Base-by-base conservation (phyloP, 2,113 vertebrate species). In the Dipodomys merriami region DNA sequence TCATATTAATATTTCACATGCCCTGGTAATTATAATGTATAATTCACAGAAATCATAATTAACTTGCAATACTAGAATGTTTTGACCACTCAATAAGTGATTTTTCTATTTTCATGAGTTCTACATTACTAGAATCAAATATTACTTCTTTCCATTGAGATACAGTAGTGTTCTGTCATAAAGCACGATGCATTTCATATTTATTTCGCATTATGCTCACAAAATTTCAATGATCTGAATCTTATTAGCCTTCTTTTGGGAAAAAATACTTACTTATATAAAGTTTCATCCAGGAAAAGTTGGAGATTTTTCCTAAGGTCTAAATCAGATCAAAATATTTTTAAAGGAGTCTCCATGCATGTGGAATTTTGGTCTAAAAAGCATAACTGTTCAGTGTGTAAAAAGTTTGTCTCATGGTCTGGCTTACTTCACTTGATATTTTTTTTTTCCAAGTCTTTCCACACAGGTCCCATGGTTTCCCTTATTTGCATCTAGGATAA, bases 11-110 rank as follows among this genome's bases (percentile, higher is more conserved):
- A 81, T 35, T 81, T 7, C 1, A 57, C 71, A 93, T 46, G 1
- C 22, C 35, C 83, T 81, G 68, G 19, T 91, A 86, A 92, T 91
- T 96, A 92, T 83, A 92, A 95, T 88, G 49, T 94, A 83, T 91
- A 92, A 88, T 89, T 94, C 83, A 78, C 15, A 82, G 11, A 78
- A 82, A 84, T 95, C 22, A 67, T 91, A 94, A 94, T 86, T 95
- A 94, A 94, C 46, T 96, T 95, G 84, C 9, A 78, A 81, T 49
- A 89, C 25, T 78, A 7, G 33, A 69, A 81, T 89, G n/a, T 84
- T 94, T 81, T 92, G 72, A 68, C 68, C 53, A 91, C 29, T 74
- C n/a, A 91, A 85, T 16, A 44, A 94, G 33, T 73, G 1, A 0
- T 18, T 57, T 91, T 64, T 94, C 23, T 85, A 60, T 84, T 88